Evolutionary conservation across 2,797 vertebrate genomes (phyloP).

Genomic region (Coilia nasus): DNA sequence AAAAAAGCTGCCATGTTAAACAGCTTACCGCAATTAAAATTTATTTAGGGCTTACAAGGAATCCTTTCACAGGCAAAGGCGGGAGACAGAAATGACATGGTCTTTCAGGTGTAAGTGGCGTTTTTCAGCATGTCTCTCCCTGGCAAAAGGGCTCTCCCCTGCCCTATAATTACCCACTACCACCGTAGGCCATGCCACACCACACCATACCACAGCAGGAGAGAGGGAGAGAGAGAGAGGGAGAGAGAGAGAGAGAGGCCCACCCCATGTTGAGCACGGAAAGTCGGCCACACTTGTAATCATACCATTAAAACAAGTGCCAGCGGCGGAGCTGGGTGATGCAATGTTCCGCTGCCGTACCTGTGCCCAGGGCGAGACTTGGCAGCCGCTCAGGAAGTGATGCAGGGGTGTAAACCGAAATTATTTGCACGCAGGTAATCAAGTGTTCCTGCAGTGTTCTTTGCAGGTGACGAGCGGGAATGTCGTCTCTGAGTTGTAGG

Average conservation of each 20-base stretch:
- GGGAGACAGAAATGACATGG: slow-evolving; percentile 67
- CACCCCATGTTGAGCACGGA: slow-evolving; percentile 27
- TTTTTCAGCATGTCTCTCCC: slow-evolving; percentile 50
- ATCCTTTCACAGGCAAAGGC: slow-evolving; percentile 76
- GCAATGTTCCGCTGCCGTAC: slow-evolving; percentile 34
- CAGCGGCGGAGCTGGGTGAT: slow-evolving; percentile 34
- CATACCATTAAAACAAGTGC: slow-evolving; percentile 49
- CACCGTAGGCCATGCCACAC: slow-evolving; percentile 45
- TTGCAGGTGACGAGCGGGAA: background rate
- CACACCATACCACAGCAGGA: background rate
- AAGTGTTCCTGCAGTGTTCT: background rate
- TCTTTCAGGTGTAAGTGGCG: slow-evolving; percentile 56
- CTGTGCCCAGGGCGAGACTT: slow-evolving; percentile 35
- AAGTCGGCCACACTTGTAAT: slow-evolving; percentile 34
- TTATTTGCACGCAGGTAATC: slow-evolving; percentile 15
- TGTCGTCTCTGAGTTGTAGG: background rate
- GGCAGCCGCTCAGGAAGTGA: slow-evolving; percentile 25
- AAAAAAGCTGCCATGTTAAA: slow-evolving; percentile 64
- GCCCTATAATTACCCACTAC: slow-evolving; percentile 75
- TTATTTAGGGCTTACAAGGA: slow-evolving; percentile 78
- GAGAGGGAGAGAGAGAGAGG: background rate
- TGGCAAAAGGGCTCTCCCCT: slow-evolving; percentile 48
- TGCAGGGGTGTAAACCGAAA: slow-evolving; percentile 39
- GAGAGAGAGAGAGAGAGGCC: slow-evolving; percentile 31
- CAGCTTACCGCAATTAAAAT: slow-evolving; percentile 81